Conservation (phyloP, 23 tunicate genomes). For the Clavelina lepadiformis region DNA sequence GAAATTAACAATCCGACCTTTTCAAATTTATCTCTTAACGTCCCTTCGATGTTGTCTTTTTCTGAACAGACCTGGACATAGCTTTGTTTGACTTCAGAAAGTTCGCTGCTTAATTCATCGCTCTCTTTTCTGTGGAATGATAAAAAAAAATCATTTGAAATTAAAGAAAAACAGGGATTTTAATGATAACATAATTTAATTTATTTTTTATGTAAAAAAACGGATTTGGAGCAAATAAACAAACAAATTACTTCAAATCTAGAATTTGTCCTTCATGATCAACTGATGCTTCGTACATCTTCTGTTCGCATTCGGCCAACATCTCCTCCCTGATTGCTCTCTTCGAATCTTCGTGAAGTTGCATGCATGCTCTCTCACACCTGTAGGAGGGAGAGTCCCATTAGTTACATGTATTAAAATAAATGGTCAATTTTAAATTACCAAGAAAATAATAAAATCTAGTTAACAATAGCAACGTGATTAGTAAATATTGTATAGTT, state of each 20-base stretch:
- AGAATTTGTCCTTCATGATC: slow-evolving; percentile 60
- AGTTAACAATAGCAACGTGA: not conserved
- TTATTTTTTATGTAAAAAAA: too few species aligned
- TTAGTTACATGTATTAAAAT: too few species aligned
- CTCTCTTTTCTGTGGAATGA: slow-evolving; percentile 20
- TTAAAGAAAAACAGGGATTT: too few species aligned
- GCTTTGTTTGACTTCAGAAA: slow-evolving; percentile 81
- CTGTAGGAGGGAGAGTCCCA: slow-evolving; percentile 22
- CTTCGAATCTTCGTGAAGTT: slow-evolving; percentile 80
- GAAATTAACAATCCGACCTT: slow-evolving; percentile 9
- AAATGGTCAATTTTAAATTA: too few species aligned
- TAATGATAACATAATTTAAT: too few species aligned
- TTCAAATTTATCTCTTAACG: slow-evolving; percentile 30
- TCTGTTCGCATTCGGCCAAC: slow-evolving; percentile 74
- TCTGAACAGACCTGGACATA: slow-evolving; percentile 85
- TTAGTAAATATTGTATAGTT: not conserved
- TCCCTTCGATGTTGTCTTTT: slow-evolving; percentile 43
- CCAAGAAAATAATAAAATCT: too few species aligned
- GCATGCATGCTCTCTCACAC: slow-evolving; percentile 88
- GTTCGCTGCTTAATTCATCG: slow-evolving; percentile 30
- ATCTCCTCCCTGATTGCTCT: slow-evolving; percentile 70
- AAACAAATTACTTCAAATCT: slow-evolving; percentile 32
- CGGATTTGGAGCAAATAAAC: not conserved
- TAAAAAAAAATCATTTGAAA: too few species aligned
- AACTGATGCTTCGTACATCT: slow-evolving; percentile 54